These are phyloP conservation scores for Lasiurus borealis DNA, from an alignment of 2,113 vertebrate genomes.

Conservation along the genomic window DNA sequence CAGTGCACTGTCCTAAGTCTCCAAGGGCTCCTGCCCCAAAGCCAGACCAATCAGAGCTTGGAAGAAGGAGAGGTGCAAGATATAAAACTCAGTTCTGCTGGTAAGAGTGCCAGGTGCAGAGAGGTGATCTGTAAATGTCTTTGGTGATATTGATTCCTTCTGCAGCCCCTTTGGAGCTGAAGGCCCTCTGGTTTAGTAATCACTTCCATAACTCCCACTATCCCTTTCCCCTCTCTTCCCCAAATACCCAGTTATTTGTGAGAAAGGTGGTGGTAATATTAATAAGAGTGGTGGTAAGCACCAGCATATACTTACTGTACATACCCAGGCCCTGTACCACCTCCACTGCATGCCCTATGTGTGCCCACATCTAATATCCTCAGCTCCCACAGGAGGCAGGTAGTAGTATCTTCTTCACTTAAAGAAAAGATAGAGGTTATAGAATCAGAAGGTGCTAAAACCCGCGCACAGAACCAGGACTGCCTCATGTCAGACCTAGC, in stretches of 20 bases:
- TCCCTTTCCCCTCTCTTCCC: neutral
- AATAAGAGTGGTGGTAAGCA: neutral
- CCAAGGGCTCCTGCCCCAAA: neutral
- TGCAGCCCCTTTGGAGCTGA: neutral
- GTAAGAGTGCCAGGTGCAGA: neutral
- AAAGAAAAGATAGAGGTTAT: neutral
- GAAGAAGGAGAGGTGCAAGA: neutral
- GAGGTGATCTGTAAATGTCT: neutral
- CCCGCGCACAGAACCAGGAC: neutral
- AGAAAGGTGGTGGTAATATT: neutral
- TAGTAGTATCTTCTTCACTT: neutral
- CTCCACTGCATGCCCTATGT: neutral
- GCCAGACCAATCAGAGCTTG: neutral
- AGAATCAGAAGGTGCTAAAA: constrained; percentile 2
- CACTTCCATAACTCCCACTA: neutral
- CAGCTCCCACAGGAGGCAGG: neutral
- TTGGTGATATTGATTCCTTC: neutral
- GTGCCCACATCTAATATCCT: neutral
- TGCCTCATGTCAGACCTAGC: neutral
- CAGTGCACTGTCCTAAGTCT: neutral
- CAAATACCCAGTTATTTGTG: neutral
- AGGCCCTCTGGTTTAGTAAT: neutral
- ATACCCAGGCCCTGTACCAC: too few relatives aligned
- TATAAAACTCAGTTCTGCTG: neutral
- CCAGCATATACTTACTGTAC: neutral